Base-by-base conservation (phyloP, 2,113 vertebrate species). In the Thomomys bottae region DNA sequence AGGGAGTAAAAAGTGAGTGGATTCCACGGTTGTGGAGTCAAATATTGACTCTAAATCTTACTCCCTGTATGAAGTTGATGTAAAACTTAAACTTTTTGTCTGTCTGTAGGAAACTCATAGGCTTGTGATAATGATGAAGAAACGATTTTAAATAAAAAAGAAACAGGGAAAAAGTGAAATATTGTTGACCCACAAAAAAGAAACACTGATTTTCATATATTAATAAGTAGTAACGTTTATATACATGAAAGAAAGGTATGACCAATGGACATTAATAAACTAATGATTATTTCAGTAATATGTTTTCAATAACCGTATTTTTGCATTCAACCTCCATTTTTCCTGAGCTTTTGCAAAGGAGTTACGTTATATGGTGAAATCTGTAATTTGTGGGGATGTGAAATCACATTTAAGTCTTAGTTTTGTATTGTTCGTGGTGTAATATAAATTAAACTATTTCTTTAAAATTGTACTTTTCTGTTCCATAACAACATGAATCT, bases 191-290 rank as follows among this genome's bases (percentile, higher is more conserved):
- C 17, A 32, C 0, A 67, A 8, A 8, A 8, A 49, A 54, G 49
- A 54, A 54, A 15, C 49, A 54, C 14, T 54, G 18, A 54, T 15
- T 54, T 54, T 54, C 14, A 54, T 17, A 15, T 54, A 15, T 17
- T 17, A 86, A n/a, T 59, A 38, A 45, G 66, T 34, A 54, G 32
- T 79, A 36, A 38, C 15, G 67, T 85, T 63, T 79, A 6, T 14
- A 45, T 34, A 81, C 80, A 80, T 79, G 79, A 38, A 80, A 11
- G 24, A 89, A 84, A 85, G 63, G 36, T 73, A 73, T 71, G 45
- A 64, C 0, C 5, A 49, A 63, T 45, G 45, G 5, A 34, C 4
- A 63, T 70, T 59, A 79, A 1, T 12, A 85, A 90, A n/a, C n/a
- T n/a, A 59, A 32, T 66, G 15, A 14, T 64, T 10, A 42, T n/a